Conservation (phyloP, 2,797 vertebrate genomes). For the Crax fasciolata region DNA sequence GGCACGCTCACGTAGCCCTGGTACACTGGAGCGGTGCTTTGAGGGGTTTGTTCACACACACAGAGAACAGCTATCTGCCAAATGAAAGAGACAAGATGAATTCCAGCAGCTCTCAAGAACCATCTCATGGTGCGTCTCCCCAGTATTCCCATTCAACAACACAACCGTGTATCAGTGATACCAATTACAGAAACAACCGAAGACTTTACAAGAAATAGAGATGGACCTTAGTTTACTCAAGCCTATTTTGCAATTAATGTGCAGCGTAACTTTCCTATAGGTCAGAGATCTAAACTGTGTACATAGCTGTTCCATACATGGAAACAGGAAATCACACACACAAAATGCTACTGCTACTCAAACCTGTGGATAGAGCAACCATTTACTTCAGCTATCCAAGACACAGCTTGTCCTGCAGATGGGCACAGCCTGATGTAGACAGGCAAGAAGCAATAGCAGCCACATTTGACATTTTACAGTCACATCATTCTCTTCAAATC, state of each 20-base stretch:
- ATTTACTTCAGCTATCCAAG: not conserved
- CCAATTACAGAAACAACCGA: not conserved
- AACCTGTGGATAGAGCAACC: not conserved
- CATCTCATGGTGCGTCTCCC: not conserved
- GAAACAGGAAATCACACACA: not conserved
- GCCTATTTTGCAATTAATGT: not conserved
- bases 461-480: not conserved
- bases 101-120: not conserved
- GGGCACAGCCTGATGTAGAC: not conserved
- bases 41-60: fast-evolving
- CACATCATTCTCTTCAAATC: not conserved
- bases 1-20: fast-evolving
- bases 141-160: not conserved
- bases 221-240: not conserved
- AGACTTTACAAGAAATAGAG: not conserved
- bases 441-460: not conserved
- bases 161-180: not conserved
- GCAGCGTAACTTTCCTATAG: not conserved
- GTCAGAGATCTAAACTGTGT: not conserved
- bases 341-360: not conserved
- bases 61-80: not conserved
- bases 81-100: not conserved
- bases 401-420: not conserved
- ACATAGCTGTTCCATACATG: fast-evolving
- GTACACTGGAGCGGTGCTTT: not conserved